These are phyloP conservation scores for Zaprionus kolodkinae DNA, from an alignment of 1,140 invertebrate species.

Conservation along the genomic window DNA sequence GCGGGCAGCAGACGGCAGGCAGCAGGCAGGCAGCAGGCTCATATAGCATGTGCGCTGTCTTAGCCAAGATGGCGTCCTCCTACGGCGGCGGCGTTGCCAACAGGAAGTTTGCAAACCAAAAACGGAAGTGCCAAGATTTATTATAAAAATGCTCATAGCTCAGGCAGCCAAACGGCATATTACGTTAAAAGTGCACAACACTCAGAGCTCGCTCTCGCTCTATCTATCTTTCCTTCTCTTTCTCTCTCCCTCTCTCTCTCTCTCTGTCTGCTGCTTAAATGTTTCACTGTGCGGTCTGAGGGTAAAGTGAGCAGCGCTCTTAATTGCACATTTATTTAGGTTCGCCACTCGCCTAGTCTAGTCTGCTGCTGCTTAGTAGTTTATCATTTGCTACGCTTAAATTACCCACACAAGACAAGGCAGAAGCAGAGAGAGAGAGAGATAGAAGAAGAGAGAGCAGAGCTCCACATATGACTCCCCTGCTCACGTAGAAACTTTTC, in stretches of 20 bases:
- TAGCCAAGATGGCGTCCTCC: constrained; percentile 32
- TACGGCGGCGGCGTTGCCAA: constrained; percentile 57
- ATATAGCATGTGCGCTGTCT: constrained; percentile 44
- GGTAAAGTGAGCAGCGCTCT: constrained; percentile 76
- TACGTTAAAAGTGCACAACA: constrained; percentile 75
- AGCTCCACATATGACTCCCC: constrained; percentile 38
- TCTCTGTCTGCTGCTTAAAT: constrained; percentile 19
- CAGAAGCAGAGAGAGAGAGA: neutral
- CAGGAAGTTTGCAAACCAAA: constrained; percentile 83
- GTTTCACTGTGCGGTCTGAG: constrained; percentile 68
- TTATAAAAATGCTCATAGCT: constrained; percentile 82
- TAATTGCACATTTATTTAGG: constrained; percentile 83
- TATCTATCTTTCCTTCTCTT: neutral
- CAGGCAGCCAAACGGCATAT: constrained; percentile 77
- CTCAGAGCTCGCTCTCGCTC: neutral
- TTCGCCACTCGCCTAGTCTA: constrained; percentile 59
- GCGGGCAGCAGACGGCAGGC: too few species aligned
- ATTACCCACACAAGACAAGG: constrained; percentile 58
- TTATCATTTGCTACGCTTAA: constrained; percentile 79
- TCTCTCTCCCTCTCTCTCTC: neutral
- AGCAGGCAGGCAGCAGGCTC: constrained; percentile 40
- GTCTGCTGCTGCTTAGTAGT: constrained; percentile 77
- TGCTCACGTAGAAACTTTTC: constrained; percentile 63
- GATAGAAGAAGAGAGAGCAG: too few species aligned
- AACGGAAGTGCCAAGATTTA: constrained; percentile 80